Percentiles rank a stretch among this genome's conserved stretches.
Conservation (phyloP, 1,140 invertebrate genomes). For the Fopius arisanus region DNA sequence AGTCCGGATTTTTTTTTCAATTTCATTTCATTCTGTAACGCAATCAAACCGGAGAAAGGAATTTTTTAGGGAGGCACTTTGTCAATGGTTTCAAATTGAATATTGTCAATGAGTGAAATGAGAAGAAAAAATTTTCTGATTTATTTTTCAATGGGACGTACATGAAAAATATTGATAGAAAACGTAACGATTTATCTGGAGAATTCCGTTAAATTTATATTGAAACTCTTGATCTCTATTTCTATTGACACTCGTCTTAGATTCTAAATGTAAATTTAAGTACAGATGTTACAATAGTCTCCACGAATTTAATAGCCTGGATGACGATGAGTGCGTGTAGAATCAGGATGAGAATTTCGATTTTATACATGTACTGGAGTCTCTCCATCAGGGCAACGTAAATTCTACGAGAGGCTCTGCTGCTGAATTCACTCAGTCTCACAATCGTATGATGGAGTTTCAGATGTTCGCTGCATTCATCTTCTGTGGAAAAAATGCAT, state of each 20-base stretch:
- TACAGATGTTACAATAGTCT: constrained; percentile 40
- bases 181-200: no score
- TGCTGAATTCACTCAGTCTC: constrained; percentile 52
- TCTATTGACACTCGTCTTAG: not conserved
- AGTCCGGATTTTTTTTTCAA: not conserved
- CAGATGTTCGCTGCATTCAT: constrained; percentile 48
- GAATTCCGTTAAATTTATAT: no score
- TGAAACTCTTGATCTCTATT: no score
- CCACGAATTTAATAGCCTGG: constrained; percentile 44
- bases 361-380: constrained; percentile 54
- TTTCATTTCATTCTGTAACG: not conserved
- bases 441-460: constrained; percentile 54
- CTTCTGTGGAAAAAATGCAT: constrained; percentile 34
- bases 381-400: constrained; percentile 49
- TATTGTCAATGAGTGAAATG: not conserved
- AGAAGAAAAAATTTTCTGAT: not conserved
- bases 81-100: not conserved
- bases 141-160: not conserved
- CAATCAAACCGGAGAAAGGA: not conserved
- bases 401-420: constrained; percentile 46
- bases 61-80: not conserved
- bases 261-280: constrained; percentile 32
- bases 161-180: no score
- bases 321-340: constrained; percentile 46
- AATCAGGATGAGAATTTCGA: constrained; percentile 53